These are phyloP conservation scores for Trichonephila inaurata DNA, from an alignment of 1,140 invertebrate species.

Conservation along the genomic window DNA sequence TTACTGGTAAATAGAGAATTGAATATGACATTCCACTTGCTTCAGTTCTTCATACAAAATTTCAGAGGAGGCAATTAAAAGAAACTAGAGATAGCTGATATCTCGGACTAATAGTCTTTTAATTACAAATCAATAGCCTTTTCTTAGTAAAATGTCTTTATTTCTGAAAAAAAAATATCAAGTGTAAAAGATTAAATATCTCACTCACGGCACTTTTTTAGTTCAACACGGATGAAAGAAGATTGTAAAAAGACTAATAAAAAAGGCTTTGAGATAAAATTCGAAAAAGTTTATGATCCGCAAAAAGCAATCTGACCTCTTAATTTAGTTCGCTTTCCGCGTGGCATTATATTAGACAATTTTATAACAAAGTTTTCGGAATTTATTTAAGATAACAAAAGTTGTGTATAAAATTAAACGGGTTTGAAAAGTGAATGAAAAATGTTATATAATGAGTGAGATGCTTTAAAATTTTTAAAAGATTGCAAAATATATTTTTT, in stretches of 20 bases:
- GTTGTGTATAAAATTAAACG: no score
- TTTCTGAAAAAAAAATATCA: not conserved
- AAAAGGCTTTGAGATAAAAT: not conserved
- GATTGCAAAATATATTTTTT: no score
- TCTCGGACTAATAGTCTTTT: constrained; percentile 29
- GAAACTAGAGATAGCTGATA: constrained; percentile 24
- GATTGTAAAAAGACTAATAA: not conserved
- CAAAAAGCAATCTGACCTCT: no score
- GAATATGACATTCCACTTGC: constrained; percentile 2
- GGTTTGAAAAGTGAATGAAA: no score
- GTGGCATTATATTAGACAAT: no score
- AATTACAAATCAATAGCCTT: constrained; percentile 28
- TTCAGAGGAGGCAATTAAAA: not conserved
- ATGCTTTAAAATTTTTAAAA: no score
- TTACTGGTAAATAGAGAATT: constrained; percentile 14
- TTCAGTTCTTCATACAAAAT: not conserved
- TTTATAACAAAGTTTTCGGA: no score
- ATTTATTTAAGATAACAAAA: no score
- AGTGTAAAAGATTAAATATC: not conserved
- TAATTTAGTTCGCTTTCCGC: no score
- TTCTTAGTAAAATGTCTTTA: not conserved
- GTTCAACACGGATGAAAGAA: no score
- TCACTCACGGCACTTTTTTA: not conserved
- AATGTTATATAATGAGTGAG: no score
- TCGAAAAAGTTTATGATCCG: not conserved